Evolutionary conservation across 2,888 invertebrate species (phyloP), one percentile per base, ranked within the genome.

Genomic region (Heliconius cydno): DNA sequence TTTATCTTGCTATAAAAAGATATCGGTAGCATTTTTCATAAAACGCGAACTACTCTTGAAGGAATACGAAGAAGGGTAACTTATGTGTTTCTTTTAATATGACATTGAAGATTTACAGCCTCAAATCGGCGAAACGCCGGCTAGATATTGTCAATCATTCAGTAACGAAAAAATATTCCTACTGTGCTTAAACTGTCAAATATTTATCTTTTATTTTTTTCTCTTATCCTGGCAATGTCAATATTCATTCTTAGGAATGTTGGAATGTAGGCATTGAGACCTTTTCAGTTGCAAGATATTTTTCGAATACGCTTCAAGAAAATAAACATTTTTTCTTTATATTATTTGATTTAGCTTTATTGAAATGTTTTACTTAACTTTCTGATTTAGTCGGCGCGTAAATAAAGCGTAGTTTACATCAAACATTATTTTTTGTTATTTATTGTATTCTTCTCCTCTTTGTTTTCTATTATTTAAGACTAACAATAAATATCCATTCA

Each of bases 191-290:
- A 88, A 90, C 88, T 90, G 90, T 91, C 91, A 92, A 91, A 92
- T 92, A 90, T 81, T 83, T 84, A 80, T 83, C 84, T 84, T 86
- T 88, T 68, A 84, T 88, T 87, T 68, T 84, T 87, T 87, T 88
- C 86, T 88, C 86, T 87, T 87, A 87, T 88, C 85, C 85, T 87
- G 84, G 87, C 86, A 87, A 90, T 90, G 90, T 90, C 91, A 91
- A 92, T 92, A 91, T 89, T 86, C 84, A 83, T 86, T 84, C 84
- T 82, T 84, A 84, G 84, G 87, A 89, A 89, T 87, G 87, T 85
- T 83, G 87, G 88, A 87, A 90, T 90, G 88, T 89, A 87, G 87
- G 88, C 87, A 90, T 89, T 88, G 86, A 91, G 88, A 88, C 87
- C 87, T 89, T 87, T 88, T 86, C 84, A 85, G 81, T 87, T 85